Conservation (phyloP, 2,797 vertebrate genomes). For the Danio jaintianensis region DNA sequence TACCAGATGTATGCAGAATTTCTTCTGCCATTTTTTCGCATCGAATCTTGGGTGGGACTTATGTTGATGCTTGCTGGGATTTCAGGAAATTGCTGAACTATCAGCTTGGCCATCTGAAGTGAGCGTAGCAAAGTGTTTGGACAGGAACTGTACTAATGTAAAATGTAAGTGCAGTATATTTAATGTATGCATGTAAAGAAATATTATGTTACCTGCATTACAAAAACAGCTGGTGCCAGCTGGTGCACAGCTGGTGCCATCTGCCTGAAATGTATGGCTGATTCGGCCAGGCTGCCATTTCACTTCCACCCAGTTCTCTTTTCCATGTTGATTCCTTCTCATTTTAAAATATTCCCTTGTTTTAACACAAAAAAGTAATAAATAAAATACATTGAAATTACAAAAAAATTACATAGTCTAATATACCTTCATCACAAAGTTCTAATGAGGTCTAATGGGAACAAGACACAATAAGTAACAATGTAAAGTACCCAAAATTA, state of each 20-base stretch:
- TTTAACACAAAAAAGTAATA: too few species aligned
- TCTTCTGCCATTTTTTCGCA: too few species aligned
- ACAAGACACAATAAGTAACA: too few species aligned
- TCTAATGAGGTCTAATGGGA: not conserved
- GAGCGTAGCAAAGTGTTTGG: too few species aligned
- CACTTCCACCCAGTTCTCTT: conserved; percentile 49
- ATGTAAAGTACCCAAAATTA: too few species aligned
- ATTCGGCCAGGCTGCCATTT: conserved; percentile 48
- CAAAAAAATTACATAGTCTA: too few species aligned
- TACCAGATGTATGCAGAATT: too few species aligned
- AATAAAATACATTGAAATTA: not conserved
- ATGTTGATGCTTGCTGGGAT: not conserved
- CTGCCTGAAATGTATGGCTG: conserved; percentile 41
- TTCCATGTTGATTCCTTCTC: conserved; percentile 26
- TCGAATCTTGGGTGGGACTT: not conserved
- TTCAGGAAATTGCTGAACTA: not conserved
- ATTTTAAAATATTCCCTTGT: conserved; percentile 50
- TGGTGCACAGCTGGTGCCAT: conserved; percentile 46
- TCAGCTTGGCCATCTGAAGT: not conserved
- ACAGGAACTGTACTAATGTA: too few species aligned
- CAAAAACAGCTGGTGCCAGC: conserved; percentile 50
- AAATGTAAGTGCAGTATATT: too few species aligned
- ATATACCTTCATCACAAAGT: too few species aligned
- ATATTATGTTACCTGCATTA: conserved; percentile 46
- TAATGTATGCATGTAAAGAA: too few species aligned